Conservation (phyloP, 2,113 vertebrate genomes). For the Xiphorhynchus elegans region DNA sequence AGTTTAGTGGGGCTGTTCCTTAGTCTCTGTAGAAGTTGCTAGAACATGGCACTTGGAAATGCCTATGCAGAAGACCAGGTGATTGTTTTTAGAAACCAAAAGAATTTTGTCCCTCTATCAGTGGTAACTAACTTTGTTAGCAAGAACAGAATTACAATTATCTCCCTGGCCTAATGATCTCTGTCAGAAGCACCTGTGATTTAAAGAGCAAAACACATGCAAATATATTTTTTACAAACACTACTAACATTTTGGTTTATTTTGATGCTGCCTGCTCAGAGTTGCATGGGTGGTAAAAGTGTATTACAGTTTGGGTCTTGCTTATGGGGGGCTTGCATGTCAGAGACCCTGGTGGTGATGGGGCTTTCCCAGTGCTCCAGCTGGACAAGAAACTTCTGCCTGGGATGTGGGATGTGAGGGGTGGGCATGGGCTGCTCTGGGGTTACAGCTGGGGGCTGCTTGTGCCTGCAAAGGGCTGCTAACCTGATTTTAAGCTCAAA, state of each 20-base stretch:
- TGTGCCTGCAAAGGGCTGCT: fast-evolving
- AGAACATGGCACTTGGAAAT: not conserved
- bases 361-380: not conserved
- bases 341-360: not conserved
- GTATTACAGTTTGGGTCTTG: not conserved
- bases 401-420: not conserved
- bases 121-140: not conserved
- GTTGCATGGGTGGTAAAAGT: not conserved
- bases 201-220: not conserved
- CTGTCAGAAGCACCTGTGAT: not conserved
- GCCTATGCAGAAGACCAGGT: not conserved
- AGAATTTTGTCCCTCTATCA: not conserved
- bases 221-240: conserved; percentile 66
- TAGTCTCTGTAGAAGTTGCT: not conserved
- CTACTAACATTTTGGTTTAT: not conserved
- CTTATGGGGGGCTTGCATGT: not conserved
- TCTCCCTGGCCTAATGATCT: not conserved
- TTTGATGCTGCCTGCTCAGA: not conserved
- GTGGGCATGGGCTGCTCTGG: too few relatives aligned
- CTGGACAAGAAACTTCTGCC: not conserved
- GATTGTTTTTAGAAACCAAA: not conserved
- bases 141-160: not conserved
- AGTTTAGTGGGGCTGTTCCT: not conserved
- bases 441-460: not conserved
- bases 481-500: not conserved